A percentile compares a stretch with the other conserved stretches of the same genome.
These are phyloP conservation scores for Pampusana beccarii DNA, from an alignment of 2,113 vertebrate genomes.

Conservation along the genomic window DNA sequence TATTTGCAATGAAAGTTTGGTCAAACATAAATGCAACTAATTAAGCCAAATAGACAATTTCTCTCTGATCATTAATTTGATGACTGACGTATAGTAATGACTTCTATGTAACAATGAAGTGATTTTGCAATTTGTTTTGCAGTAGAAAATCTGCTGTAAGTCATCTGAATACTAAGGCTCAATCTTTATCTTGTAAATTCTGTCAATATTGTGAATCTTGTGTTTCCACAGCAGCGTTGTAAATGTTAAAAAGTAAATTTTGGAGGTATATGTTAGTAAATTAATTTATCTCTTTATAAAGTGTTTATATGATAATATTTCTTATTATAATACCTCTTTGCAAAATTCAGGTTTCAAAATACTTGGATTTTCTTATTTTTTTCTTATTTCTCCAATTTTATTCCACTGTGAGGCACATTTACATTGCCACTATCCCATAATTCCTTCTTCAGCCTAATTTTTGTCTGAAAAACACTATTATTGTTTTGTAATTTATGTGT, in stretches of 20 bases:
- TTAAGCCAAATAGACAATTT: not conserved
- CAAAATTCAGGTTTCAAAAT: not conserved
- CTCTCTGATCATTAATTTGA: not conserved
- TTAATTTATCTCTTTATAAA: not conserved
- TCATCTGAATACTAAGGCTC: not conserved
- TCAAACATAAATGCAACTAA: not conserved
- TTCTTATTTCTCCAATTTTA: not conserved
- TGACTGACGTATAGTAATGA: not conserved
- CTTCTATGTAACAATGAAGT: not conserved
- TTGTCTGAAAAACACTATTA: not conserved
- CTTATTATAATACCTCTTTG: not conserved
- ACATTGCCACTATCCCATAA: not conserved
- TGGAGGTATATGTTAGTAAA: not conserved
- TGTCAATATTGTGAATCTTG: fast-evolving
- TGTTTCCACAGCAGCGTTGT: not conserved
- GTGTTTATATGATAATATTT: not conserved
- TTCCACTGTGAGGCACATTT: not conserved
- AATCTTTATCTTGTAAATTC: fast-evolving
- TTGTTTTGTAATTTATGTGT: not conserved
- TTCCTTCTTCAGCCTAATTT: not conserved
- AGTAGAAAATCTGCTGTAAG: not conserved
- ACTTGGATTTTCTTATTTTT: not conserved
- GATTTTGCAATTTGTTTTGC: not conserved
- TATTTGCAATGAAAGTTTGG: not conserved
- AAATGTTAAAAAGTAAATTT: not conserved